phyloP scores from a whole-genome alignment of 92 coral and sea anemone genomes.

The Porites evermanni region DNA sequence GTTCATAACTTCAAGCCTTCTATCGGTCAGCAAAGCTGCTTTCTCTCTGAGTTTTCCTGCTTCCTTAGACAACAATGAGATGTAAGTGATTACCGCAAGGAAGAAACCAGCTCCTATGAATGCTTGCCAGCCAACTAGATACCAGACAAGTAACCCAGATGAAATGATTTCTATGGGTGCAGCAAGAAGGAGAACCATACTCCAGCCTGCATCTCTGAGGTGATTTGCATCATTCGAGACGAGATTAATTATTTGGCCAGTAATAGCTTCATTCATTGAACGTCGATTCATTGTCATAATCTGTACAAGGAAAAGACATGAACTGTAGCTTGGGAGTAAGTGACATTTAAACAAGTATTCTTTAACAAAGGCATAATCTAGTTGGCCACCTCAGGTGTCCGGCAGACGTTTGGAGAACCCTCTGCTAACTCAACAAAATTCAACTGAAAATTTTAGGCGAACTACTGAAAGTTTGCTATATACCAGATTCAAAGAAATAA shows the following conservation, averaged over 20 bases:
- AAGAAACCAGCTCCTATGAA: constrained; percentile 46
- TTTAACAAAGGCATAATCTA: too few relatives aligned
- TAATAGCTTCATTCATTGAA: constrained; percentile 39
- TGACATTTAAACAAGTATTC: not conserved
- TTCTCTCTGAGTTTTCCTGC: constrained; percentile 37
- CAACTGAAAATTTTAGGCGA: too few relatives aligned
- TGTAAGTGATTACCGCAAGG: constrained; percentile 20
- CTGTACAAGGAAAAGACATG: constrained; percentile 9
- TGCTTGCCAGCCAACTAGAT: constrained; percentile 52
- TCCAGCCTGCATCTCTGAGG: constrained; percentile 44
- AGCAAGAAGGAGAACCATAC: constrained; percentile 6
- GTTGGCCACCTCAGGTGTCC: too few relatives aligned
- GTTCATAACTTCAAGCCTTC: constrained; percentile 66
- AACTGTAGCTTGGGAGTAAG: not conserved
- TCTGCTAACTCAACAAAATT: too few relatives aligned
- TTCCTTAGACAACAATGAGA: constrained; percentile 26
- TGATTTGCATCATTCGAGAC: constrained; percentile 69
- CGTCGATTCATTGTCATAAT: constrained; percentile 55
- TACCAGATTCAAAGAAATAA: too few relatives aligned
- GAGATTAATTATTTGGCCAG: constrained; percentile 64
- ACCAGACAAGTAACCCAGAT: constrained; percentile 38
- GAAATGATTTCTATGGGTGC: constrained; percentile 38
- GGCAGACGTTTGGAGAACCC: too few relatives aligned
- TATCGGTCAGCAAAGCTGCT: constrained; percentile 63
- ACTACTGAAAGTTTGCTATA: too few relatives aligned